A percentile compares a stretch with the other conserved stretches of the same genome.
Conservation (phyloP, 2,113 vertebrate genomes). For the Lates calcarifer region DNA sequence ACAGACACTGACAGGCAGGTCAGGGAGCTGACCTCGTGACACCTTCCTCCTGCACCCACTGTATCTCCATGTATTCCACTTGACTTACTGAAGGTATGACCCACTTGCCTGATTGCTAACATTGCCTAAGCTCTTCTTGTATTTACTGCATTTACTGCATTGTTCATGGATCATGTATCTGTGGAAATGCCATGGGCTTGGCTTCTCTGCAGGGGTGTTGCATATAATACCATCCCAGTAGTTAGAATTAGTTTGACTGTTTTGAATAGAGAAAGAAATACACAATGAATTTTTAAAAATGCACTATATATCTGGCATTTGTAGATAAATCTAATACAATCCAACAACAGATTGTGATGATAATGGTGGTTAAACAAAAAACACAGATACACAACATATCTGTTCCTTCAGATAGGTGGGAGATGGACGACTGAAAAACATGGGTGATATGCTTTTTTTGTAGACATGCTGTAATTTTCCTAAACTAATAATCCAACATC, state of each 20-base stretch:
- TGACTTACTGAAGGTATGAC: conserved; percentile 31
- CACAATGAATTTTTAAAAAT: neutral
- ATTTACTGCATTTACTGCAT: conserved; percentile 56
- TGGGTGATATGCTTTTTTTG: no score
- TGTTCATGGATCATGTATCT: conserved; percentile 57
- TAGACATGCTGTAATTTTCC: no score
- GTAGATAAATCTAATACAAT: no score
- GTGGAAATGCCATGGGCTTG: conserved; percentile 47
- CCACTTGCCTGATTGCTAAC: conserved; percentile 17
- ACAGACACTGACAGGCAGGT: no score
- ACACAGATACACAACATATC: no score
- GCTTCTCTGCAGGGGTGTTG: conserved; percentile 20
- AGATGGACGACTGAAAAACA: no score
- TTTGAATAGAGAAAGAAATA: conserved; percentile 10
- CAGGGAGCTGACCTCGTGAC: no score
- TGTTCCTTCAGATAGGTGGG: no score
- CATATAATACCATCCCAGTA: conserved; percentile 15
- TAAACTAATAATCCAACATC: no score
- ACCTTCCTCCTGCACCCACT: conserved; percentile 4
- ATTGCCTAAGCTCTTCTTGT: conserved; percentile 39
- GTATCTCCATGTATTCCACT: conserved; percentile 39
- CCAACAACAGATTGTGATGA: no score
- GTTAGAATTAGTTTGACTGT: neutral
- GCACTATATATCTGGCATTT: neutral
- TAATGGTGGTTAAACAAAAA: no score